Conservation (phyloP, 1,140 invertebrate species). For the Diorhabda sublineata region DNA sequence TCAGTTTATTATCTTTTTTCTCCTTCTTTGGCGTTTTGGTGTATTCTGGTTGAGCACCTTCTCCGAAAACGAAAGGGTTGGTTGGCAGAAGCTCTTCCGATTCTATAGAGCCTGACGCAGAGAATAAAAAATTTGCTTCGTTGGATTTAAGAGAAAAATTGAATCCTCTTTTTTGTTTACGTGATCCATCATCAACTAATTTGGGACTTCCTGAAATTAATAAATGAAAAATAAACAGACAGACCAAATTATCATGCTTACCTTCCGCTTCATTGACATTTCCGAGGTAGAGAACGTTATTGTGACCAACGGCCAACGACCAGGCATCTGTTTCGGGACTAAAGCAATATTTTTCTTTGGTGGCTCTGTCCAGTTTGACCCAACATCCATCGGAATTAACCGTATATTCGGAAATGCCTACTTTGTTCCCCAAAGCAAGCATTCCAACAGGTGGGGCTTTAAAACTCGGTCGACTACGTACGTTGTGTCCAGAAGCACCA, state of each 20-base stretch:
- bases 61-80: constrained; percentile 61
- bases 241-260: neutral
- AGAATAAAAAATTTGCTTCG: constrained; percentile 41
- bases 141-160: constrained; percentile 52
- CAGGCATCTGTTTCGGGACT: constrained; percentile 67
- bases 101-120: constrained; percentile 25
- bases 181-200: constrained; percentile 5
- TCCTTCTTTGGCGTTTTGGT: constrained; percentile 45
- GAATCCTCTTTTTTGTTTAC: constrained; percentile 52
- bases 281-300: constrained; percentile 66
- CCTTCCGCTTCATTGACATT: constrained; percentile 26
- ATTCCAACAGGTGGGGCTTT: constrained; percentile 73
- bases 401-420: constrained; percentile 66
- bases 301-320: constrained; percentile 67
- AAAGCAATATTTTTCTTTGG: constrained; percentile 66
- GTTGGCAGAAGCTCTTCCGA: constrained; percentile 38
- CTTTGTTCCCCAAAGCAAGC: constrained; percentile 67
- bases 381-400: constrained; percentile 63
- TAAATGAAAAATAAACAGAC: neutral
- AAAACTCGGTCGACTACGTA: constrained; percentile 67
- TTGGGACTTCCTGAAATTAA: neutral
- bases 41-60: constrained; percentile 37
- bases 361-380: constrained; percentile 63
- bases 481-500: constrained; percentile 78
- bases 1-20: constrained; percentile 57